phyloP scores from a whole-genome alignment of 2,113 vertebrate genomes.

The Misgurnus anguillicaudatus region DNA sequence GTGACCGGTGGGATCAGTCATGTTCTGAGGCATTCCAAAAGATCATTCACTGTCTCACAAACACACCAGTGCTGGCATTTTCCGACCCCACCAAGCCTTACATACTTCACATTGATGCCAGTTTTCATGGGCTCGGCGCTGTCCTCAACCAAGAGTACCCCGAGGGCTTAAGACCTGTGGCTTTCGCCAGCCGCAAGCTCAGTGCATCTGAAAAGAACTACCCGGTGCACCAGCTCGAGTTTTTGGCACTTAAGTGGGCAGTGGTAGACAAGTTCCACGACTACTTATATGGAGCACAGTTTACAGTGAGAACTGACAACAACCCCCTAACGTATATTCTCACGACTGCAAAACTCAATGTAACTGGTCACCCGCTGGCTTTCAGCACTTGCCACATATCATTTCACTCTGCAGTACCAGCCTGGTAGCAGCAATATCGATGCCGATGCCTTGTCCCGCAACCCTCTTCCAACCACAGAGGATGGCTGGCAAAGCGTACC shows the following conservation, averaged over 20 bases:
- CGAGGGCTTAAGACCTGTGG: conserved; percentile 15
- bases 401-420: conserved; percentile 12
- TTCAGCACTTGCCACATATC: conserved; percentile 2
- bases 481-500: background rate
- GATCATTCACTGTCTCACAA: conserved; percentile 28
- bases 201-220: conserved; percentile 32
- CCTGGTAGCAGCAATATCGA: conserved; percentile 3
- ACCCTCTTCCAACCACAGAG: background rate
- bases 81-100: conserved; percentile 7
- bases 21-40: conserved; percentile 16
- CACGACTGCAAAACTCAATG: conserved; percentile 25
- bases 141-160: conserved; percentile 24
- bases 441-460: conserved; percentile 4
- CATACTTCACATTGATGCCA: conserved; percentile 20
- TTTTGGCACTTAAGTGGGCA: conserved; percentile 25
- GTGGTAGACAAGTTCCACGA: conserved; percentile 24
- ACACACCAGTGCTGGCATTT: conserved; percentile 23
- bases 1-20: conserved; percentile 22
- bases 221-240: conserved; percentile 2
- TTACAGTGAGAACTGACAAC: conserved; percentile 10
- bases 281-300: conserved; percentile 23
- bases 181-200: conserved; percentile 11
- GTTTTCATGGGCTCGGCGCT: conserved; percentile 1
- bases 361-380: conserved; percentile 26
- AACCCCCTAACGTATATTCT: conserved; percentile 28